Conservation (phyloP, 2,797 vertebrate genomes). For the Pyrocephalus nanus region DNA sequence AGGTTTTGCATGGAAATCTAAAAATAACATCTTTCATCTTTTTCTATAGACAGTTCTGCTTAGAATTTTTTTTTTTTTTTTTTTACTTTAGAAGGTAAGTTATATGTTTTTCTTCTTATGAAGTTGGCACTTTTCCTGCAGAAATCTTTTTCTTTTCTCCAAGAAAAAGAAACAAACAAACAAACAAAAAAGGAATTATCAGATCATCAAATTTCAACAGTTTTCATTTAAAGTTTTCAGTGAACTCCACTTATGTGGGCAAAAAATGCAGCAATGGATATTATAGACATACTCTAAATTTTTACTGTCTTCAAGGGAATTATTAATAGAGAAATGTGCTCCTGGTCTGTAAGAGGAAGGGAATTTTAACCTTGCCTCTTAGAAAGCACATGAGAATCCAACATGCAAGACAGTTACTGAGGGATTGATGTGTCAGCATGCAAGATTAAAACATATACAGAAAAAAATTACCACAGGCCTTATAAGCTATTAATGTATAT, state of each 20-base stretch:
- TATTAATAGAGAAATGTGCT: background rate
- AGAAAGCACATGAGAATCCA: background rate
- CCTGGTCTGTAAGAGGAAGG: background rate
- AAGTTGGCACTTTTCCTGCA: background rate
- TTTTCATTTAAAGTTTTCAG: background rate
- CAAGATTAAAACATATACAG: background rate
- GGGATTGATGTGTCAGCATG: background rate
- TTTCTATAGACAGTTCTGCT: background rate
- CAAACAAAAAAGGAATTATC: too few species aligned
- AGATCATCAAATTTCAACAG: background rate
- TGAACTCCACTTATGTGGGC: accelerated
- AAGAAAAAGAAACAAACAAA: background rate
- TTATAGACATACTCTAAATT: background rate
- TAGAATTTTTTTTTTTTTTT: background rate
- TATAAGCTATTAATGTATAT: background rate
- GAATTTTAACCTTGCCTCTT: background rate
- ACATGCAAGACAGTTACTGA: background rate
- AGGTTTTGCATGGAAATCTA: background rate
- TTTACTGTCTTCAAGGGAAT: background rate
- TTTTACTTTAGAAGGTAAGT: background rate
- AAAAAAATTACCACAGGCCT: background rate
- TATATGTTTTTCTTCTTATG: background rate
- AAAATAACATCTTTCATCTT: accelerated
- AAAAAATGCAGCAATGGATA: background rate
- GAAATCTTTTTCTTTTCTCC: accelerated